These are phyloP conservation scores for Menura novaehollandiae DNA, from an alignment of 2,113 vertebrate species.

Conservation along the genomic window DNA sequence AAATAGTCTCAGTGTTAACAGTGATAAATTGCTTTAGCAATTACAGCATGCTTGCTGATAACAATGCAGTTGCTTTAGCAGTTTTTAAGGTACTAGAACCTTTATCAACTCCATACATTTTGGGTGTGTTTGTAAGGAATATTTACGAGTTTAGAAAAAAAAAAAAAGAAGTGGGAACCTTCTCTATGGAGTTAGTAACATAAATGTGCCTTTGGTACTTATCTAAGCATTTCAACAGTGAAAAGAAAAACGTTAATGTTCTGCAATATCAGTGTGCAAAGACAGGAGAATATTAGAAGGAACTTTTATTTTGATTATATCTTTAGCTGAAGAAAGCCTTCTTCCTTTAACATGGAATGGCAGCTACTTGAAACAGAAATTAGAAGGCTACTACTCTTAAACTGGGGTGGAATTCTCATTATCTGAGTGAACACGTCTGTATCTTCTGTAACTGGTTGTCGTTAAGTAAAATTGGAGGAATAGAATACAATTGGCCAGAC, in stretches of 20 bases:
- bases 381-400: background rate
- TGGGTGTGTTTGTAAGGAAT: background rate
- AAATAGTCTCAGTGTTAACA: background rate
- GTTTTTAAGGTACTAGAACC: background rate
- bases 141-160: background rate
- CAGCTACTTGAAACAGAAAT: background rate
- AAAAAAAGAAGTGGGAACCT: background rate
- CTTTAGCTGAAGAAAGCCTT: background rate
- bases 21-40: background rate
- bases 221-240: background rate
- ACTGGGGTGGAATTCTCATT: background rate
- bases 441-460: background rate
- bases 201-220: background rate
- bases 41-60: background rate
- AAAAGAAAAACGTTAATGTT: background rate
- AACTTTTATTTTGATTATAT: background rate
- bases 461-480: background rate
- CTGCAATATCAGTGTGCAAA: background rate
- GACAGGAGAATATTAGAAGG: background rate
- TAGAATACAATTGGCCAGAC: background rate
- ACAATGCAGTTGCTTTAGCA: background rate
- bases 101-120: background rate
- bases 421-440: background rate
- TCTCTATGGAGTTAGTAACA: background rate
- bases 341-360: background rate